Evolutionary conservation across 1,140 invertebrate species (phyloP).

Genomic region (Drosophila kepulauana): DNA sequence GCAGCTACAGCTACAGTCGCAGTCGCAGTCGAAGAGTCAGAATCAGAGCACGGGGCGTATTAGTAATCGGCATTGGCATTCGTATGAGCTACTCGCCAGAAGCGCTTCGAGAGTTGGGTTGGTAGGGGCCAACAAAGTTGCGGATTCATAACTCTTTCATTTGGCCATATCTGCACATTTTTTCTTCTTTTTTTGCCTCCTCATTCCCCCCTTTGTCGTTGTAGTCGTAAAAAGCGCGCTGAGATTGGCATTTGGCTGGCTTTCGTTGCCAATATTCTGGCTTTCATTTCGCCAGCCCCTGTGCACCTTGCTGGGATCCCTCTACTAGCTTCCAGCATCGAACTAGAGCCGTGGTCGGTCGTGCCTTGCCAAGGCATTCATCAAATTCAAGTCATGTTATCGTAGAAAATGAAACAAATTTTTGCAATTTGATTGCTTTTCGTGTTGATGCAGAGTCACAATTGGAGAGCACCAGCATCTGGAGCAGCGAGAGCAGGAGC

Average conservation of each 20-base stretch:
- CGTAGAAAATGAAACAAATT: conserved; percentile 83
- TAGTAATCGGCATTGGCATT: conserved; percentile 78
- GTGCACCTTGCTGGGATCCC: conserved; percentile 5
- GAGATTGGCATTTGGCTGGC: conserved; percentile 78
- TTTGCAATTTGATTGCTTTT: conserved; percentile 84
- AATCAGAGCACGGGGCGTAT: conserved; percentile 62
- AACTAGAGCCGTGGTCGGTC: conserved; percentile 35
- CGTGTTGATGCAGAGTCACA: conserved; percentile 69
- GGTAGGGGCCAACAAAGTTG: conserved; percentile 68
- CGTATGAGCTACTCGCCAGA: conserved; percentile 57
- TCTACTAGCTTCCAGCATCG: conserved; percentile 5
- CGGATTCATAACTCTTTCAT: conserved; percentile 83
- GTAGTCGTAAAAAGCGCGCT: conserved; percentile 71
- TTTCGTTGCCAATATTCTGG: conserved; percentile 79
- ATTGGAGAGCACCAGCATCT: not conserved
- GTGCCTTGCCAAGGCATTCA: conserved; percentile 76
- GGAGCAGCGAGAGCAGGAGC: not conserved
- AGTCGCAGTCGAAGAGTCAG: conserved; percentile 7
- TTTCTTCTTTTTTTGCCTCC: conserved; percentile 64
- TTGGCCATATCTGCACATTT: conserved; percentile 78
- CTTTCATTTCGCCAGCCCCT: conserved; percentile 43
- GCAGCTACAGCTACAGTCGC: not conserved
- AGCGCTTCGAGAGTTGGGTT: conserved; percentile 38
- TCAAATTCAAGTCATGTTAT: conserved; percentile 83
- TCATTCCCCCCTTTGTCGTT: conserved; percentile 9